Base-by-base conservation (phyloP, 53 echinoderm and acorn worm genomes). In the Holothuria leucospilota region DNA sequence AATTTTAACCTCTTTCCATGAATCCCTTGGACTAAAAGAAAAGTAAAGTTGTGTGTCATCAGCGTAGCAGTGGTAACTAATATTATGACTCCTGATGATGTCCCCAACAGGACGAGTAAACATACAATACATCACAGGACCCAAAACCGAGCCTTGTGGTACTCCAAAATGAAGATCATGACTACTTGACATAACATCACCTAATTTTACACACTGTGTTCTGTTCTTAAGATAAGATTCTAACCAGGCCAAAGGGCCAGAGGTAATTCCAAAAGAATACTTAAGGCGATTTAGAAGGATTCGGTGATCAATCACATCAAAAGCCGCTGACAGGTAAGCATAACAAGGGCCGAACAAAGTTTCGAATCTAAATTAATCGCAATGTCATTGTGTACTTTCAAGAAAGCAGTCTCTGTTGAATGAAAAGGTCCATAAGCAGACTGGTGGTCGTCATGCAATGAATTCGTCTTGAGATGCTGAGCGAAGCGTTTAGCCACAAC, bases 41-140 rank as follows among this genome's bases (percentile, higher is more conserved):
- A 63, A 63, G 63, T 63, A 63, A 5, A 63, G 12, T 63, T 63
- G n/a, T n/a, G n/a, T n/a, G n/a, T n/a, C n/a, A n/a, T n/a, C n/a
- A n/a, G n/a, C n/a, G n/a, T n/a, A n/a, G 63, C n/a, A n/a, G n/a
- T n/a, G n/a, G n/a, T n/a, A n/a, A n/a, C n/a, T n/a, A n/a, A n/a
- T n/a, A n/a, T n/a, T n/a, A n/a, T n/a, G n/a, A n/a, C n/a, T n/a
- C n/a, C n/a, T n/a, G n/a, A n/a, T n/a, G n/a, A n/a, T n/a, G 20
- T 52, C 77, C 21, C 77, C 77, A 4, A 52, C 77, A 51, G 77
- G 77, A 77, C 77, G 77, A n/a, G n/a, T n/a, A n/a, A n/a, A n/a
- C n/a, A n/a, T n/a, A n/a, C n/a, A n/a, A n/a, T n/a, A n/a, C n/a
- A 40, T 51, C 8, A 77, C 9, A 10, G 29, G 77, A 28, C 77